phyloP scores from a whole-genome alignment of 2,797 vertebrate genomes.

The Rousettus madagascariensis region DNA sequence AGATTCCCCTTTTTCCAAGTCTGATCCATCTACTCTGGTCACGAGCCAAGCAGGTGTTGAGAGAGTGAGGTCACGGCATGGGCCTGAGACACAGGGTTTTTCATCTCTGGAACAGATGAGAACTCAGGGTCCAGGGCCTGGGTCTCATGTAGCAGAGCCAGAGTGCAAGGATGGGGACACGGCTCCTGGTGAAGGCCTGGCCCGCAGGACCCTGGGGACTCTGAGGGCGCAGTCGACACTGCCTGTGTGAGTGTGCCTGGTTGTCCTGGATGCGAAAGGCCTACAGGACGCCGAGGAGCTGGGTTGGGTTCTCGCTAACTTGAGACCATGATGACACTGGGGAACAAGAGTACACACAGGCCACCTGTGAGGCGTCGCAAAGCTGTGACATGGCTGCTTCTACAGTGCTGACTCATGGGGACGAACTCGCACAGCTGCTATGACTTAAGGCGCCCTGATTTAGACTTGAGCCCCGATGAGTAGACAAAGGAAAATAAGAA shows the following conservation, averaged over 20 bases:
- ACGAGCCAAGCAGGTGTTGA: not conserved
- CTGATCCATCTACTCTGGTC: not conserved
- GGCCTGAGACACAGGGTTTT: not conserved
- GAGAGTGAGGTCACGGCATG: not conserved
- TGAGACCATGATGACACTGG: not conserved
- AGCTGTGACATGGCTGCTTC: not conserved
- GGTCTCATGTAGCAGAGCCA: not conserved
- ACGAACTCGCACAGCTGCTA: not conserved
- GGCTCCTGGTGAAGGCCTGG: not conserved
- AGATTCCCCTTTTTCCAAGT: conserved; percentile 6
- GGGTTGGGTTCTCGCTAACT: not conserved
- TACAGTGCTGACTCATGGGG: not conserved
- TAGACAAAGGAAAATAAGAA: conserved; percentile 5
- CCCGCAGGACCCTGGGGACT: not conserved
- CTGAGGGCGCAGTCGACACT: not conserved
- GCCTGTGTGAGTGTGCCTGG: not conserved
- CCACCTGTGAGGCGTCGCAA: not conserved
- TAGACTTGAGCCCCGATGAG: not conserved
- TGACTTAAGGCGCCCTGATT: not conserved
- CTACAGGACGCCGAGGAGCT: not conserved
- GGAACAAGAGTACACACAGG: not conserved
- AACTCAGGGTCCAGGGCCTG: not conserved
- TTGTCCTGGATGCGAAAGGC: not conserved
- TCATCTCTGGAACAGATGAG: not conserved
- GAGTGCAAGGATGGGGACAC: not conserved